phyloP scores from a whole-genome alignment of 2,113 vertebrate genomes.

The Chlamydotis undulata region DNA sequence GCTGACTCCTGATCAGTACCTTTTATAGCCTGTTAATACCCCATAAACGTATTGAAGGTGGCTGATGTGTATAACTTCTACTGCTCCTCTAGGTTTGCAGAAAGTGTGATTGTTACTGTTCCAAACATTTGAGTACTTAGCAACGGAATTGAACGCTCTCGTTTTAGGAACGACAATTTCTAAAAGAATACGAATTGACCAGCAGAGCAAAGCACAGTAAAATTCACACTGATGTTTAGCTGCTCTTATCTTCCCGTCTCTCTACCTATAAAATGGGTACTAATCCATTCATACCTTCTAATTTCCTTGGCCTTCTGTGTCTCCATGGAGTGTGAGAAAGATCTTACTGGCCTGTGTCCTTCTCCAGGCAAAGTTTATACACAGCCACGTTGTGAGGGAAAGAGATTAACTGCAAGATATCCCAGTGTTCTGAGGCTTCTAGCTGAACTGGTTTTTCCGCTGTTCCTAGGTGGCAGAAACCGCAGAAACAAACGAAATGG shows the following conservation, averaged over 20 bases:
- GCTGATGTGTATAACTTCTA: slow-evolving; percentile 77
- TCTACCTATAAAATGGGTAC: slow-evolving; percentile 71
- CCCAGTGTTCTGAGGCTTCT: background rate
- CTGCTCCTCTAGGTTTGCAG: slow-evolving; percentile 66
- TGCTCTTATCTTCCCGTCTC: slow-evolving; percentile 53
- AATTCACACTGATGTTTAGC: slow-evolving; percentile 75
- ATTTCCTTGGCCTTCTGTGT: slow-evolving; percentile 78
- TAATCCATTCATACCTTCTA: slow-evolving; percentile 82
- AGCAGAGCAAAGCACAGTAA: slow-evolving; percentile 79
- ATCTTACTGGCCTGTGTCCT: slow-evolving; percentile 76
- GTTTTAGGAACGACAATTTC: slow-evolving; percentile 50
- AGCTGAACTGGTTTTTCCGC: slow-evolving; percentile 17
- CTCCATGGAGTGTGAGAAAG: slow-evolving; percentile 71
- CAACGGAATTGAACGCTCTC: slow-evolving; percentile 51
- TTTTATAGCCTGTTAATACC: slow-evolving; percentile 32
- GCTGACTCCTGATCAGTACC: slow-evolving; percentile 61
- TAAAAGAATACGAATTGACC: slow-evolving; percentile 66
- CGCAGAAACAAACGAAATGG: slow-evolving; percentile 81
- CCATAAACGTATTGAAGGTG: slow-evolving; percentile 66
- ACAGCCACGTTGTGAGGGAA: slow-evolving; percentile 74
- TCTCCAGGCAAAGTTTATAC: slow-evolving; percentile 78
- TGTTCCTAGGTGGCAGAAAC: slow-evolving; percentile 82
- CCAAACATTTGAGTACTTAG: slow-evolving; percentile 67
- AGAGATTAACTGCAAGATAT: slow-evolving; percentile 49
- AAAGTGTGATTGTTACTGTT: slow-evolving; percentile 78